phyloP scores from a whole-genome alignment of 2,888 invertebrate genomes.

The Strigamia crassipes region DNA sequence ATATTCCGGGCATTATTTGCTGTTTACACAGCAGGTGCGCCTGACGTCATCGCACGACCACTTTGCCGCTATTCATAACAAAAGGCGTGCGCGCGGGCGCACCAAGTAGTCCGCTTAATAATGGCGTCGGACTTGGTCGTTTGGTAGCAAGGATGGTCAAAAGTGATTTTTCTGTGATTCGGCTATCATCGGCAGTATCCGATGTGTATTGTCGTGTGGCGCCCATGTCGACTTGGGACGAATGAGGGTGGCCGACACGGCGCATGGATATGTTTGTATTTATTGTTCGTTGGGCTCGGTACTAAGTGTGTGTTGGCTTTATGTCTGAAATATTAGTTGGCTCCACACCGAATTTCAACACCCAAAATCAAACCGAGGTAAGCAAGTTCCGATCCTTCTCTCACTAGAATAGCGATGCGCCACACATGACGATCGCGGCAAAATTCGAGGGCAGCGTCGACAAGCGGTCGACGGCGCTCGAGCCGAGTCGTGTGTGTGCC shows the following conservation, averaged over 20 bases:
- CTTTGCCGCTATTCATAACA: constrained; percentile 14
- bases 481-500: not conserved
- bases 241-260: not conserved
- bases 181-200: not conserved
- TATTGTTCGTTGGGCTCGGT: constrained; percentile 30
- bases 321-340: constrained; percentile 14
- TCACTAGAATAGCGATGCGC: not conserved
- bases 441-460: not conserved
- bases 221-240: not conserved
- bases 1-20: constrained; percentile 32
- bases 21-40: constrained; percentile 39
- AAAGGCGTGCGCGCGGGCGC: not conserved
- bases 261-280: constrained; percentile 32
- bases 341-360: not conserved
- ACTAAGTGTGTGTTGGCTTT: not conserved
- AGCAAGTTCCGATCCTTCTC: not conserved
- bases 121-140: not conserved
- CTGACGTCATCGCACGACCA: constrained; percentile 17
- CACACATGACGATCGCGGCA: not conserved
- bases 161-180: not conserved
- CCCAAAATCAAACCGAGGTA: constrained; percentile 14
- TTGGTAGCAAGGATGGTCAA: not conserved
- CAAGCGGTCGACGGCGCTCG: not conserved
- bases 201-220: not conserved
- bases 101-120: not conserved